phyloP scores from a whole-genome alignment of 1,140 invertebrate species.

The Meloidogyne chitwoodi region DNA sequence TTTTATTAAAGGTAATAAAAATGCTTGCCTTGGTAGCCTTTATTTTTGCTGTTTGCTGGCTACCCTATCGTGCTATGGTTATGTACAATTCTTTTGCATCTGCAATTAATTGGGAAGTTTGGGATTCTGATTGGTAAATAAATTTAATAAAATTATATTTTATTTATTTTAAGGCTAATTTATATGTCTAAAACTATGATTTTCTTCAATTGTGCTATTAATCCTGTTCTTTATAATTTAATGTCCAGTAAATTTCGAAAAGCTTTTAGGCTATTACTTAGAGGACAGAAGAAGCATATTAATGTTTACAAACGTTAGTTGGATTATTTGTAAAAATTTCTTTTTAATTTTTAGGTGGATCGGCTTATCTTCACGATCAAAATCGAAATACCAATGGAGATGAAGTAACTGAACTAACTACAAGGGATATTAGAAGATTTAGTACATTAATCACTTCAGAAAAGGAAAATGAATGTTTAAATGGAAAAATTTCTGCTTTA shows the following conservation, averaged over 20 bases:
- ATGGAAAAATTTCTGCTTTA: no score
- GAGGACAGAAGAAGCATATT: conserved; percentile 12
- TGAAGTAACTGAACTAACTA: neutral
- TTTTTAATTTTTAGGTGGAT: neutral
- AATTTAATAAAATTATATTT: neutral
- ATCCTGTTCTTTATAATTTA: conserved; percentile 81
- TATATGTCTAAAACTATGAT: conserved; percentile 54
- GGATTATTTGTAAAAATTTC: neutral
- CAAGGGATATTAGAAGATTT: neutral
- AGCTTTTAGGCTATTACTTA: conserved; percentile 38
- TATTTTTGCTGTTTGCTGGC: conserved; percentile 66
- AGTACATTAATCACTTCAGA: neutral
- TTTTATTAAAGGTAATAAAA: conserved; percentile 64
- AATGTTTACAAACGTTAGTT: conserved; percentile 8
- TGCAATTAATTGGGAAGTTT: conserved; percentile 24
- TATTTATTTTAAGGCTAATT: conserved; percentile 67
- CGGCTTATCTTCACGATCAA: neutral
- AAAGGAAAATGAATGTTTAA: neutral
- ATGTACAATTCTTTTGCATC: conserved; percentile 57
- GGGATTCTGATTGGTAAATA: conserved; percentile 46
- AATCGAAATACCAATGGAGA: neutral
- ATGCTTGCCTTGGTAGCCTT: conserved; percentile 65
- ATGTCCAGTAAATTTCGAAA: conserved; percentile 78
- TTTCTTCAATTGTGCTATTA: conserved; percentile 63
- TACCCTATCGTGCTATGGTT: conserved; percentile 61